Evolutionary conservation across 2,888 invertebrate species (phyloP).

Genomic region (Drosophila leonis): DNA sequence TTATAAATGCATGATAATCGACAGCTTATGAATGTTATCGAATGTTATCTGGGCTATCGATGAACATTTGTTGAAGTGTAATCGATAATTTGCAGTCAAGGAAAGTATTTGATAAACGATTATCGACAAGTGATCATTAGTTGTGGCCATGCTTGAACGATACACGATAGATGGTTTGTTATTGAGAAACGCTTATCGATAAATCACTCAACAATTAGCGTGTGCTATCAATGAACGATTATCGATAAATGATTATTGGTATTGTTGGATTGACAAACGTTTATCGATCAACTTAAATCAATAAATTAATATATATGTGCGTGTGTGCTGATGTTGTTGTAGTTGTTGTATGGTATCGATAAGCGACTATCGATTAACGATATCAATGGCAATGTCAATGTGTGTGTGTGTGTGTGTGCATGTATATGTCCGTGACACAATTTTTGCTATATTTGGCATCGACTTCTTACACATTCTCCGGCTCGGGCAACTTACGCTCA

Average conservation of each 20-base stretch:
- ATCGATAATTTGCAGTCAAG: neutral
- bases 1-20: neutral
- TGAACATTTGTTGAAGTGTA: neutral
- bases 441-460: constrained; percentile 11
- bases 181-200: neutral
- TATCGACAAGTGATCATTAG: neutral
- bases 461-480: constrained; percentile 84
- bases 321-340: neutral
- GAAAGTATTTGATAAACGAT: neutral
- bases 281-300: constrained; percentile 8
- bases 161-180: neutral
- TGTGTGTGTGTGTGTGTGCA: neutral
- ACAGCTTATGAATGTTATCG: too few relatives aligned
- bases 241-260: constrained; percentile 9
- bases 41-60: neutral
- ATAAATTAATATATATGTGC: neutral
- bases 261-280: constrained; percentile 1
- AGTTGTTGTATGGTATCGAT: constrained; percentile 2
- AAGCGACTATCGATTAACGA: constrained; percentile 14
- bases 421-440: neutral
- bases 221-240: neutral
- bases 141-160: neutral
- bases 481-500: constrained; percentile 85
- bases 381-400: constrained; percentile 25
- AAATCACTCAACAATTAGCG: neutral